Conservation (phyloP, 2,113 vertebrate species). For the Rhabdomys dilectus region DNA sequence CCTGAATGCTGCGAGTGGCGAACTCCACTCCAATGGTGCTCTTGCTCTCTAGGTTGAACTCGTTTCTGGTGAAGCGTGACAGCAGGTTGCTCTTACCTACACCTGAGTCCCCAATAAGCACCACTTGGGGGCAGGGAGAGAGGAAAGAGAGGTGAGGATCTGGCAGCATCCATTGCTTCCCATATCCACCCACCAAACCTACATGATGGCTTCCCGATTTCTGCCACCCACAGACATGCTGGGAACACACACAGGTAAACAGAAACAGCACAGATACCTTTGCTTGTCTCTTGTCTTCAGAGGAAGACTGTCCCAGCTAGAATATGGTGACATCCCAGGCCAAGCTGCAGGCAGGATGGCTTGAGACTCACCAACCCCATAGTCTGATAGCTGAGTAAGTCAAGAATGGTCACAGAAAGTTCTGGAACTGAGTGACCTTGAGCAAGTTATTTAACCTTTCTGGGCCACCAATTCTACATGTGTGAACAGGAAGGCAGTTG, state of each 20-base stretch:
- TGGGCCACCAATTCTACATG: neutral
- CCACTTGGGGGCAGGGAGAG: slow-evolving; percentile 87
- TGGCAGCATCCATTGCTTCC: neutral
- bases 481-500: neutral
- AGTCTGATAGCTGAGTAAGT: neutral
- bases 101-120: slow-evolving; percentile 97
- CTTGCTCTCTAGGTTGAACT: slow-evolving; percentile 99
- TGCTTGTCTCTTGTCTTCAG: neutral
- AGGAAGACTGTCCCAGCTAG: neutral
- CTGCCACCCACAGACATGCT: neutral
- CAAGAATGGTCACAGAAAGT: neutral
- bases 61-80: slow-evolving; percentile 98
- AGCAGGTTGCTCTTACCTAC: slow-evolving; percentile 98
- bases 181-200: neutral
- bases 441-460: neutral
- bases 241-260: neutral
- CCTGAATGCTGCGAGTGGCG: slow-evolving; percentile 98
- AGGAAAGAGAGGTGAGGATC: neutral
- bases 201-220: neutral
- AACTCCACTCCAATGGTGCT: slow-evolving; percentile 99
- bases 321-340: neutral
- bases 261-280: neutral
- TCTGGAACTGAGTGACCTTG: neutral
- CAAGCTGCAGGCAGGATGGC: neutral
- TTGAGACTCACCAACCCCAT: neutral